Evolutionary conservation across 23 tunicate species (phyloP).

Genomic region (Styela plicata): DNA sequence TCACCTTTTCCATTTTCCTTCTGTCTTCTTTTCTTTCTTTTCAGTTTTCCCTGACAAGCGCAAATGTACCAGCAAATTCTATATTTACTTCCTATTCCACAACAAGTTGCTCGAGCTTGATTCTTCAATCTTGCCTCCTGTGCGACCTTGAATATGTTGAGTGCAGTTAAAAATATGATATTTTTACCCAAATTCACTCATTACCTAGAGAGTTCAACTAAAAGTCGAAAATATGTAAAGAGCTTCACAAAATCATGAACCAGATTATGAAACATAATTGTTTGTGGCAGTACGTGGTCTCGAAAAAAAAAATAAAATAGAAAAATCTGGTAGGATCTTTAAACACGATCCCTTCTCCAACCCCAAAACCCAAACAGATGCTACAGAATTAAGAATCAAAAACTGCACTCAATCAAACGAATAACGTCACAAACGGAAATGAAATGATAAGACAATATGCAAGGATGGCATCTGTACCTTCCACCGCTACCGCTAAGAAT

Average conservation of each 20-base stretch:
- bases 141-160: no score
- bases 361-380: no score
- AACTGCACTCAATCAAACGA: no score
- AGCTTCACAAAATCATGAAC: no score
- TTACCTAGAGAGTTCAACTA: neutral
- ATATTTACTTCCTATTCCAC: constrained; percentile 42
- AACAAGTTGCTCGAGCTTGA: constrained; percentile 39
- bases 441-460: no score
- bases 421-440: no score
- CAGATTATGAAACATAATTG: neutral
- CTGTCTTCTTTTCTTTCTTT: neutral
- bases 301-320: no score
- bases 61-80: constrained; percentile 61
- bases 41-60: constrained; percentile 29
- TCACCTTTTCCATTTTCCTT: neutral
- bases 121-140: constrained; percentile 41
- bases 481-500: no score
- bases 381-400: no score
- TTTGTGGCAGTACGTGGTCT: neutral
- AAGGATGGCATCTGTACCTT: no score
- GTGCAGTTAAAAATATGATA: neutral
- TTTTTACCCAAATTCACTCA: neutral
- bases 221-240: neutral
- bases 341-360: no score
- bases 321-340: no score